Evolutionary conservation across 2,113 vertebrate species (phyloP).

Genomic region (Puntigrus tetrazona): DNA sequence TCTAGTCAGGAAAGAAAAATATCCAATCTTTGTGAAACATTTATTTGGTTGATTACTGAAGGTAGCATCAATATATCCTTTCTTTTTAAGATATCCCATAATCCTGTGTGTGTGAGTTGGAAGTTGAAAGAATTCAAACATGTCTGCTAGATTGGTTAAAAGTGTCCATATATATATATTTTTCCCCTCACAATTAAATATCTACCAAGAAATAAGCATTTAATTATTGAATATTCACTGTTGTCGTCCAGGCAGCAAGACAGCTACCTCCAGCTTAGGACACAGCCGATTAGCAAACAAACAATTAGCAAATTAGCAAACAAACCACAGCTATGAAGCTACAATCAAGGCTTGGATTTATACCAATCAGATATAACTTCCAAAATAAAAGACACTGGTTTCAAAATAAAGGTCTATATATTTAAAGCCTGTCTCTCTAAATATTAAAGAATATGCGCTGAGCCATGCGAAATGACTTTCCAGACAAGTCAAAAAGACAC

Average conservation of each 20-base stretch:
- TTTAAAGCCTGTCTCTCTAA: neutral
- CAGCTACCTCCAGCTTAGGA: neutral
- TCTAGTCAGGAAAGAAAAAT: neutral
- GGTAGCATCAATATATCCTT: neutral
- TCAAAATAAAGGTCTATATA: neutral
- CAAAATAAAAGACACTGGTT: neutral
- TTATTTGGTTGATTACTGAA: neutral
- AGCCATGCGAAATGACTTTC: neutral
- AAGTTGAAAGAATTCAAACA: neutral
- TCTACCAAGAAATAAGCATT: neutral
- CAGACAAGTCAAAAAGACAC: neutral
- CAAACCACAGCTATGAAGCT: neutral
- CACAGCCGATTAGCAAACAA: neutral
- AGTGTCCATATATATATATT: neutral
- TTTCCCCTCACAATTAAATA: neutral
- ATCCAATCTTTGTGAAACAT: neutral
- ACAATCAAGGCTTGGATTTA: neutral
- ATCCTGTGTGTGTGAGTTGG: neutral
- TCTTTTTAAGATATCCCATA: neutral
- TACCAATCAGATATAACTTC: neutral
- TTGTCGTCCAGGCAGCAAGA: neutral
- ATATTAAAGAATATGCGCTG: too few relatives aligned
- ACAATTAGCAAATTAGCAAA: neutral
- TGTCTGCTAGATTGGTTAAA: neutral
- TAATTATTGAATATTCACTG: neutral